Evolutionary conservation across 2,797 vertebrate genomes (phyloP).

Genomic region (Sitta carolinensis): DNA sequence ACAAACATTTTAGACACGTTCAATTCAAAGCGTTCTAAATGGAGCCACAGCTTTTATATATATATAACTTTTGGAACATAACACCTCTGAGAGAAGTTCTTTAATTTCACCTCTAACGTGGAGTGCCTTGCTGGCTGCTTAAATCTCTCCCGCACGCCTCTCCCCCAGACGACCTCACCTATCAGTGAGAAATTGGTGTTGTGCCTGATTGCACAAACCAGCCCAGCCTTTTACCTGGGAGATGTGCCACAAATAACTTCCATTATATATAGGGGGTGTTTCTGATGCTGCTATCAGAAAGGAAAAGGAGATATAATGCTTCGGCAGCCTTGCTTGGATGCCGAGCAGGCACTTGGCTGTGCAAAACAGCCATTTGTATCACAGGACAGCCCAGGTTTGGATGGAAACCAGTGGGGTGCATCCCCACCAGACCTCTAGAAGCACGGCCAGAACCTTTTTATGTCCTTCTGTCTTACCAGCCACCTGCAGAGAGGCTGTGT

Average conservation of each 20-base stretch:
- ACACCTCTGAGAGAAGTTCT: constrained; percentile 10
- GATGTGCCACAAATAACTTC: constrained; percentile 53
- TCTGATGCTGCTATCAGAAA: constrained; percentile 13
- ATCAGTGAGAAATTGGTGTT: constrained; percentile 36
- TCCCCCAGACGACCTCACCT: background rate
- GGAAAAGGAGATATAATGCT: background rate
- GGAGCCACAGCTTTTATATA: background rate
- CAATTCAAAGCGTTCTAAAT: background rate
- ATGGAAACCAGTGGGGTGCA: background rate
- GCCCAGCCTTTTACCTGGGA: constrained; percentile 32
- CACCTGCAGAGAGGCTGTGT: background rate
- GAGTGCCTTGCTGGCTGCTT: background rate
- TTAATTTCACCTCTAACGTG: background rate
- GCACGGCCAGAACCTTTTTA: background rate
- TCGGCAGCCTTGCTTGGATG: background rate
- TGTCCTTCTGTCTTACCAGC: background rate
- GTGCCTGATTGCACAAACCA: constrained; percentile 59
- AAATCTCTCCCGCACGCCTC: background rate
- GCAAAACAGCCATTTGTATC: background rate
- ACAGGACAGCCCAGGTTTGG: background rate
- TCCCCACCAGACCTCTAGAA: background rate
- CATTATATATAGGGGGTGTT: background rate
- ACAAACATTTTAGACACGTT: background rate
- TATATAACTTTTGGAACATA: background rate
- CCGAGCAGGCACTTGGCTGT: constrained; percentile 20